Evolutionary conservation across 2,113 vertebrate genomes (phyloP).

Genomic region (Copsychus sechellarum): DNA sequence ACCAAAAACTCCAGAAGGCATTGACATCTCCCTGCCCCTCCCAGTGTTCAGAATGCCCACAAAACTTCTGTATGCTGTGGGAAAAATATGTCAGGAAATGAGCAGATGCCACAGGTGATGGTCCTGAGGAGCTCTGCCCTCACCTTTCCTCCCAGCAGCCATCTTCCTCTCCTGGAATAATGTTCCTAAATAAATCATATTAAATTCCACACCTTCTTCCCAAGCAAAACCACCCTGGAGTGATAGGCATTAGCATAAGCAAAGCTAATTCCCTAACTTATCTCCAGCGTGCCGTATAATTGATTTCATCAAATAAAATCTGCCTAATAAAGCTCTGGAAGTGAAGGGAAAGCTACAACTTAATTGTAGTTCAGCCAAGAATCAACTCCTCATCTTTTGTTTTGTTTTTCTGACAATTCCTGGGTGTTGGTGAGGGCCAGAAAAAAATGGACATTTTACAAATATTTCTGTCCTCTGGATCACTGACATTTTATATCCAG

Average conservation of each 20-base stretch:
- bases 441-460: not conserved
- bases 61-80: not conserved
- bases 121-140: not conserved
- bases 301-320: constrained; percentile 7
- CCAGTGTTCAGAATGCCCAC: not conserved
- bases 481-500: not conserved
- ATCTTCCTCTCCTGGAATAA: not conserved
- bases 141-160: not conserved
- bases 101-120: not conserved
- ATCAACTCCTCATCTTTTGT: not conserved
- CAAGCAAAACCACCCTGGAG: not conserved
- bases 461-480: not conserved
- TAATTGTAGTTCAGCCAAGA: not conserved
- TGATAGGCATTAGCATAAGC: not conserved
- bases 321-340: constrained; percentile 1
- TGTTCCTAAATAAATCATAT: not conserved
- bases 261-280: constrained; percentile 12
- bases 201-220: not conserved
- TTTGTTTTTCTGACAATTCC: not conserved
- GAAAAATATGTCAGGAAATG: not conserved
- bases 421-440: not conserved
- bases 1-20: not conserved
- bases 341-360: not conserved
- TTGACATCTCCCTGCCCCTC: not conserved
- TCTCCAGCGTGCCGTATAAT: not conserved